Base-by-base conservation (phyloP, 2,888 invertebrate species). In the Empis livida region DNA sequence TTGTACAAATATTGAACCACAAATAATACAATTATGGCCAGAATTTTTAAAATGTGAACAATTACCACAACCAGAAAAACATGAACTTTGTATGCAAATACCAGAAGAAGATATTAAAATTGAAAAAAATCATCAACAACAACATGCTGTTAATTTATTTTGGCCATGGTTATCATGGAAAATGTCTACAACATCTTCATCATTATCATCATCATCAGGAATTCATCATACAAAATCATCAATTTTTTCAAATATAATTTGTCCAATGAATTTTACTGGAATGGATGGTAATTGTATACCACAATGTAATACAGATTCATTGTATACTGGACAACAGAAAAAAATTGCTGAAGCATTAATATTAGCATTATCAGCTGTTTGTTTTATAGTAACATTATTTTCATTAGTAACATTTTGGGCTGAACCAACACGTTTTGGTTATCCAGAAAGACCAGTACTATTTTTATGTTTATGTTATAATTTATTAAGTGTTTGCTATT, bases 371-470 rank as follows among this genome's bases (percentile, higher is more conserved):
- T 83, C 89, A 0, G 81, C 85, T 64, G 67, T 88, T 27, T 84
- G 88, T 51, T 77, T 88, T 59, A 73, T 85, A 2, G 82, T 92
- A 14, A 90, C 93, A 0, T 73, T 85, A 0, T 91, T 94, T 65
- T 84, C 86, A 1, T 68, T 88, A 56, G 72, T 87, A 44, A 94
- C 95, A 0, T 93, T 91, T 67, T 80, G 89, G 71, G 84, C 93
- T 38, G 93, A 94, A 61, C 86, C 89, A 30, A 78, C 82, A 35
- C 73, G 95, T 45, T 96, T 94, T 65, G 80, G 87, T 38, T 95
- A 94, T 70, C 95, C 95, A 0, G 94, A 94, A 62, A 74, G 93
- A 41, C 93, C 94, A 0, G 85, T 91, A 37, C 82, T 94, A 49
- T 94, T 90, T 71, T 74, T 93, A 51, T 88, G 92, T 6, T 78